phyloP scores from a whole-genome alignment of 2,888 invertebrate species.

The Patella pellucida region DNA sequence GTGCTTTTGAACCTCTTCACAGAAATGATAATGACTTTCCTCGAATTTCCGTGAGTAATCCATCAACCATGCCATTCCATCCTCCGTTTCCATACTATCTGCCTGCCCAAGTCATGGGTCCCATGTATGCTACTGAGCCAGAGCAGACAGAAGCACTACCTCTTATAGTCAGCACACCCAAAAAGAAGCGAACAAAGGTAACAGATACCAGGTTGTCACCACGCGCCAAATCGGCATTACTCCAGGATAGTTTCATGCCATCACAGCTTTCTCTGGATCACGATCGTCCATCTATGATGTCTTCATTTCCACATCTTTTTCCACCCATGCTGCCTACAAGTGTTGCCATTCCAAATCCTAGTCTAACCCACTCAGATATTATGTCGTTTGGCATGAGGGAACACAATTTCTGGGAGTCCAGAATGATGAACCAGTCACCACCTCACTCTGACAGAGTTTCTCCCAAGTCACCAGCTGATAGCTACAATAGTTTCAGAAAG shows the following conservation, averaged over 20 bases:
- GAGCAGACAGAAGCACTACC: slow-evolving; percentile 84
- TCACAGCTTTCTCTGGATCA: slow-evolving; percentile 47
- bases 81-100: slow-evolving; percentile 78
- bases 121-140: slow-evolving; percentile 58
- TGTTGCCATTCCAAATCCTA: slow-evolving; percentile 96
- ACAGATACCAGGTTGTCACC: slow-evolving; percentile 75
- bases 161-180: slow-evolving; percentile 94
- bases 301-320: slow-evolving; percentile 82
- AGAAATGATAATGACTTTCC: slow-evolving; percentile 46
- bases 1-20: slow-evolving; percentile 57
- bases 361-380: slow-evolving; percentile 78
- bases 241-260: slow-evolving; percentile 56
- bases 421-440: slow-evolving; percentile 52
- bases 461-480: slow-evolving; percentile 54
- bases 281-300: slow-evolving; percentile 31
- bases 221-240: slow-evolving; percentile 60
- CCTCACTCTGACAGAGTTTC: slow-evolving; percentile 52
- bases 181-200: slow-evolving; percentile 96
- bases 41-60: slow-evolving; percentile 60
- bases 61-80: slow-evolving; percentile 64
- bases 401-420: slow-evolving; percentile 35
- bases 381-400: slow-evolving; percentile 71
- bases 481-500: slow-evolving; percentile 45
- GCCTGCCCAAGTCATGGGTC: slow-evolving; percentile 50
- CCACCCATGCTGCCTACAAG: slow-evolving; percentile 92